Evolutionary conservation across 2,113 vertebrate genomes (phyloP), one percentile per base, ranked within the genome.

Genomic region (Ondatra zibethicus): DNA sequence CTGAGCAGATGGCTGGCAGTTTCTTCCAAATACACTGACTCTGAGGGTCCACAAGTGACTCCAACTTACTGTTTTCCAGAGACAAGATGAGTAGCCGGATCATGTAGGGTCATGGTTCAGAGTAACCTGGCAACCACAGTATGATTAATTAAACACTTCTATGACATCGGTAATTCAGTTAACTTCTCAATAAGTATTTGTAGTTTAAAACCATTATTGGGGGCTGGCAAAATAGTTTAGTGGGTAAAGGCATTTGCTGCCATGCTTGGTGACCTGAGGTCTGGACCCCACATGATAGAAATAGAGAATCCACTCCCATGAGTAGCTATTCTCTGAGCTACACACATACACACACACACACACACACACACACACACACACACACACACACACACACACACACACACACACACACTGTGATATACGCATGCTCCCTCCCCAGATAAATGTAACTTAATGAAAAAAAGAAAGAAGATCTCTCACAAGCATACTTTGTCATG

Each of bases 11-110:
- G 65, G 3, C 31, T 93, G 81, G 6, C 12, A 66, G 2, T 17
- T 17, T 47, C 52, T 90, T 92, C 13, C 73, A 91, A 88, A 33
- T 65, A 25, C 21, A 63, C 93, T 55, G 58, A 96, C 76, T 88
- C 42, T 65, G 45, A 52, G 4, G 66, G 61, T 92, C 85, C 88
- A 58, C 39, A 92, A 81, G 65, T 73, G 39, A 85, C 21, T 36
- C 45, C 25, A 10, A 65, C 52, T 77, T 68, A 82, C 4, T 63
- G 19, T 94, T 95, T 89, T 72, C 70, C 25, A 89, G 73, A 93
- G 86, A 65, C 17, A 42, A 65, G 2, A 39, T 45, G 5, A 77
- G 61, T 45, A 58, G 47, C 70, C 29, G 39, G 17, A 7, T 73
- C 86, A 12, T 73, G 0, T 36, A 16, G 9, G 47, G 9, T 84